Evolutionary conservation across 2,113 vertebrate genomes (phyloP).

Genomic region (Nicator chloris): DNA sequence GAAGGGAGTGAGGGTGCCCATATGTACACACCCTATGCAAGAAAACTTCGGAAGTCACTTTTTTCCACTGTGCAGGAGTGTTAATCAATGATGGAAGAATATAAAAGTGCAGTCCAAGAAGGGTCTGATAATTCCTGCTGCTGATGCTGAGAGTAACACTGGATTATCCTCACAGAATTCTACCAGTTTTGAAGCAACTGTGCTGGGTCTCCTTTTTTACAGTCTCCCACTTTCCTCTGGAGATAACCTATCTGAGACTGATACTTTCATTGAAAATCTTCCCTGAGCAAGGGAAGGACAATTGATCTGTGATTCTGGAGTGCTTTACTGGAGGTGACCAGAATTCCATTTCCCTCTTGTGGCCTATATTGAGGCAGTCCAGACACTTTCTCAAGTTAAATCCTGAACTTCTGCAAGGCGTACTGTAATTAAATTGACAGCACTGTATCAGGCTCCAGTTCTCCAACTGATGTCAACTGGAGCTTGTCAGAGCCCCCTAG

Average conservation of each 20-base stretch:
- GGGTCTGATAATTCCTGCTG: not conserved
- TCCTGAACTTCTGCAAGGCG: not conserved
- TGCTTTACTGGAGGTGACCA: not conserved
- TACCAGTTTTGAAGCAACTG: not conserved
- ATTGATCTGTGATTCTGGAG: not conserved
- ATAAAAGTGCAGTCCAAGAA: not conserved
- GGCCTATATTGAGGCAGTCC: not conserved
- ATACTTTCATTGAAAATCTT: not conserved
- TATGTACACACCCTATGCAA: not conserved
- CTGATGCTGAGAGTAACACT: not conserved
- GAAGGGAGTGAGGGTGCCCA: not conserved
- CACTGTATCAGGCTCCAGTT: not conserved
- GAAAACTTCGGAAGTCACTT: not conserved
- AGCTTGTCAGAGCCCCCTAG: not conserved
- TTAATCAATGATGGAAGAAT: not conserved
- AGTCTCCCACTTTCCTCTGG: not conserved
- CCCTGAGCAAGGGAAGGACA: not conserved
- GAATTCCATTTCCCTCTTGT: not conserved
- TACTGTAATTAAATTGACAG: not conserved
- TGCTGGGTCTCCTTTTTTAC: not conserved
- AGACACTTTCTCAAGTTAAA: not conserved
- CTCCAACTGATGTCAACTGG: not conserved
- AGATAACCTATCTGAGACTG: not conserved
- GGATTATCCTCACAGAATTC: not conserved
- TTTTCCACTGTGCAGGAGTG: not conserved